phyloP scores from a whole-genome alignment of 2,797 vertebrate species.

The Gallirallus australis region DNA sequence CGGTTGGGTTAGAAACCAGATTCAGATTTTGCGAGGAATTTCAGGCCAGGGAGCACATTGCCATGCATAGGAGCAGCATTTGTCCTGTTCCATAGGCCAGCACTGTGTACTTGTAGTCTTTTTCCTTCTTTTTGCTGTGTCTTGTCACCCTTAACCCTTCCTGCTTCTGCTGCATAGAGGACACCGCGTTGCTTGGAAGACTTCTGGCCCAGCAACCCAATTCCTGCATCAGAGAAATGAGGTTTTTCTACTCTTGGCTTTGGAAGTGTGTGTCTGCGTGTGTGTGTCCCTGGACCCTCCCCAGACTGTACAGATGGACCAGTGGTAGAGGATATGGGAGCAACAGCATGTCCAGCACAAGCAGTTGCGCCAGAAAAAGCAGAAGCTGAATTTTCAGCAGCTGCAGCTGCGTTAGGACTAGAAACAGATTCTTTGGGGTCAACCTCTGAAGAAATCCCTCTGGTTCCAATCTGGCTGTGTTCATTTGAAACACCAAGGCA shows the following conservation, averaged over 20 bases:
- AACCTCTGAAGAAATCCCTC: conserved; percentile 26
- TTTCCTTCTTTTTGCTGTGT: background rate
- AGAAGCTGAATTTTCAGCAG: conserved; percentile 59
- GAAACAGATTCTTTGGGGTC: conserved; percentile 3
- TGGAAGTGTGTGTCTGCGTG: background rate
- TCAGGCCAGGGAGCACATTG: background rate
- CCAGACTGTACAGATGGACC: conserved; percentile 56
- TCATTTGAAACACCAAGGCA: background rate
- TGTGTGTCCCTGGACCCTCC: conserved; percentile 59
- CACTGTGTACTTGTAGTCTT: background rate
- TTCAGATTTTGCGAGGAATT: background rate
- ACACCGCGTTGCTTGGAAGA: background rate
- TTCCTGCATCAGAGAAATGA: background rate
- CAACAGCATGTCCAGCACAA: conserved; percentile 44
- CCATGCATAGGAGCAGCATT: background rate
- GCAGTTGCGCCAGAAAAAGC: conserved; percentile 36
- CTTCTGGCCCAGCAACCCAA: background rate
- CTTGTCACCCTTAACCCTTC: background rate
- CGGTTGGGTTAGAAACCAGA: background rate
- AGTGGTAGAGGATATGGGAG: conserved; percentile 28
- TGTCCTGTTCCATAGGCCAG: background rate
- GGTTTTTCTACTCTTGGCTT: background rate
- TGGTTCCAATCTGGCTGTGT: background rate
- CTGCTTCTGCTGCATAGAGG: background rate
- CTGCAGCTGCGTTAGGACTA: conserved; percentile 30